Evolutionary conservation across 2,113 vertebrate species (phyloP).

Genomic region (Colinus virginianus): DNA sequence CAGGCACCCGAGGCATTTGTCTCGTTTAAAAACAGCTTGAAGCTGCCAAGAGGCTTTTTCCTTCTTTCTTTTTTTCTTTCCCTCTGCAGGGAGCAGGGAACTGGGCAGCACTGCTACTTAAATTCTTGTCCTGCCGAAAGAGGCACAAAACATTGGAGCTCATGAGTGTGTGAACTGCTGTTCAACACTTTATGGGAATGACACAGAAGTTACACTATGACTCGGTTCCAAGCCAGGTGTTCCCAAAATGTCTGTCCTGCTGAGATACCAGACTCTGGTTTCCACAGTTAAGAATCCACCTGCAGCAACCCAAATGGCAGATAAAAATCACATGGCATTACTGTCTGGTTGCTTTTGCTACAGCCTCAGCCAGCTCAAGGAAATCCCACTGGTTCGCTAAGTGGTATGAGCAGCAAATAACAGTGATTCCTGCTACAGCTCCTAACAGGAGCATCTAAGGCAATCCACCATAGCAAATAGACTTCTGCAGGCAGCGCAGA

Average conservation of each 20-base stretch:
- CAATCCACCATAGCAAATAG: neutral
- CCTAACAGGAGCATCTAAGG: neutral
- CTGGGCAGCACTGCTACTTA: neutral
- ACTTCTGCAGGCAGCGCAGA: neutral
- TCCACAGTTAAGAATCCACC: neutral
- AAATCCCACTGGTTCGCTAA: fast-evolving
- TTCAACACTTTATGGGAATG: neutral
- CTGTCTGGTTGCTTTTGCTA: neutral
- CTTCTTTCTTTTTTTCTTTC: neutral
- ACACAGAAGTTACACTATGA: neutral
- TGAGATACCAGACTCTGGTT: neutral
- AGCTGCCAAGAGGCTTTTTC: neutral
- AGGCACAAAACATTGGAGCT: neutral
- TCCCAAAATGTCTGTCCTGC: neutral
- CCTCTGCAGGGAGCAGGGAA: neutral
- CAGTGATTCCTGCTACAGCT: neutral
- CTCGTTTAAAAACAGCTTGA: slow-evolving; percentile 46
- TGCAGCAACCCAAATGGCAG: neutral
- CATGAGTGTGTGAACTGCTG: neutral
- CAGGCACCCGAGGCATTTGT: slow-evolving; percentile 50
- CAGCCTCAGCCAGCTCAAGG: neutral
- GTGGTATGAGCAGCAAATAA: neutral
- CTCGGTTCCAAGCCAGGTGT: neutral
- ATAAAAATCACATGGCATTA: neutral
- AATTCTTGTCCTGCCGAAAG: neutral